Evolutionary conservation across 2,113 vertebrate genomes (phyloP).

Genomic region (Leuciscus idus): DNA sequence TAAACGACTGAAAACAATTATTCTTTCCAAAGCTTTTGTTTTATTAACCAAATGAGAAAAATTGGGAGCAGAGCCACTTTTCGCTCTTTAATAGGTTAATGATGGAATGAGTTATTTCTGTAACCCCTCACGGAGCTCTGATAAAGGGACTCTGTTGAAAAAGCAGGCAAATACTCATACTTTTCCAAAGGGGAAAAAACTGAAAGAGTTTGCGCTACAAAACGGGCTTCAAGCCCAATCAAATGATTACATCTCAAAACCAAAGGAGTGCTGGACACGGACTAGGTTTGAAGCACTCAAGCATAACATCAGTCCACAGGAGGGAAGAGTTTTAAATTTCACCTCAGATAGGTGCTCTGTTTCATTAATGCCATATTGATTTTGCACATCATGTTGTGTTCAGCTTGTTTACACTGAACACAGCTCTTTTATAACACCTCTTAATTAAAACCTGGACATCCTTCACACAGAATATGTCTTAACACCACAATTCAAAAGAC

Average conservation of each 20-base stretch:
- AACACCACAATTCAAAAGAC: conserved; percentile 47
- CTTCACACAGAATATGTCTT: conserved; percentile 54
- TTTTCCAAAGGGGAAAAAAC: conserved; percentile 39
- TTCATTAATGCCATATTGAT: conserved; percentile 54
- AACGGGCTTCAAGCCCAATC: neutral
- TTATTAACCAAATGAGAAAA: conserved; percentile 55
- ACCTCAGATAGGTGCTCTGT: conserved; percentile 33
- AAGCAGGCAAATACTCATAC: conserved; percentile 35
- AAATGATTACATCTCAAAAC: conserved; percentile 13
- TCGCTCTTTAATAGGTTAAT: conserved; percentile 51
- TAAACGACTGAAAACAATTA: conserved; percentile 65
- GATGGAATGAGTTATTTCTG: conserved; percentile 49
- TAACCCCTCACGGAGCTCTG: conserved; percentile 29
- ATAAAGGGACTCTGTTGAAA: conserved; percentile 34
- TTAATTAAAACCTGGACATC: conserved; percentile 41
- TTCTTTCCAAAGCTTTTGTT: conserved; percentile 58
- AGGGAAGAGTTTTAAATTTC: neutral
- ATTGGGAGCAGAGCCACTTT: conserved; percentile 41
- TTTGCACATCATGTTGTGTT: conserved; percentile 54
- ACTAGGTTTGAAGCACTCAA: neutral
- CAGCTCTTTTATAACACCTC: conserved; percentile 27
- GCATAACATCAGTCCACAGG: neutral
- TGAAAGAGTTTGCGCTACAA: neutral
- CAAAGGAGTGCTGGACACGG: neutral
- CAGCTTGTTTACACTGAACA: conserved; percentile 45